A percentile compares a stretch with the other conserved stretches of the same genome.
These are phyloP conservation scores for Rhadinocentrus ornatus DNA, from an alignment of 2,797 vertebrate species.

Conservation along the genomic window DNA sequence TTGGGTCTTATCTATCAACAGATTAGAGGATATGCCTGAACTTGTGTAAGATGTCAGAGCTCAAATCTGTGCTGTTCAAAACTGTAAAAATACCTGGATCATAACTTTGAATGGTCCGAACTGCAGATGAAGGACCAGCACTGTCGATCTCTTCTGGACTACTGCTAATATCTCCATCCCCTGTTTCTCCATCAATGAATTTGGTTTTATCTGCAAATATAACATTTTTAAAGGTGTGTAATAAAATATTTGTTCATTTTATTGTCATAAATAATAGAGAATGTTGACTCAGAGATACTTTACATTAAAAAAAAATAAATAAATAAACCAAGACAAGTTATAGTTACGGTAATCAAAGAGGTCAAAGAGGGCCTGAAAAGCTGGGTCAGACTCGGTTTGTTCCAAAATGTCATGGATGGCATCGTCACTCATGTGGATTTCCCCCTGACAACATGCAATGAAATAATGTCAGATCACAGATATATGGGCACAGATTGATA, in stretches of 20 bases:
- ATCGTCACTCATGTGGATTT: slow-evolving; percentile 98
- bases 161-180: slow-evolving; percentile 72
- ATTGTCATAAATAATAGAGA: not conserved
- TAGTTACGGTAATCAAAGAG: slow-evolving; percentile 93
- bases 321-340: slow-evolving; percentile 13
- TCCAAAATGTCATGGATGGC: slow-evolving; percentile 97
- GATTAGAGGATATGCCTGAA: not conserved
- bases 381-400: slow-evolving; percentile 97
- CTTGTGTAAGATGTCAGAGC: not conserved
- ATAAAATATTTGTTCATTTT: not conserved
- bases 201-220: slow-evolving; percentile 87
- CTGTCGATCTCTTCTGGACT: slow-evolving; percentile 77
- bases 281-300: not conserved
- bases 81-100: slow-evolving; percentile 67
- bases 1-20: not conserved
- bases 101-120: slow-evolving; percentile 78
- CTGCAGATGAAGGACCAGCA: slow-evolving; percentile 63
- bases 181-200: slow-evolving; percentile 79
- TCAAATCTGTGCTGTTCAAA: not conserved
- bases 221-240: not conserved
- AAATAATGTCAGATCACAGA: not conserved
- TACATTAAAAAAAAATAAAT: not conserved
- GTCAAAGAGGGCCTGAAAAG: slow-evolving; percentile 98
- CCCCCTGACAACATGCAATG: slow-evolving; percentile 81
- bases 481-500: not conserved